Evolutionary conservation across 37 sponge, comb jelly and placozoan species (phyloP).

Genomic region (Chondrosia reniformis): DNA sequence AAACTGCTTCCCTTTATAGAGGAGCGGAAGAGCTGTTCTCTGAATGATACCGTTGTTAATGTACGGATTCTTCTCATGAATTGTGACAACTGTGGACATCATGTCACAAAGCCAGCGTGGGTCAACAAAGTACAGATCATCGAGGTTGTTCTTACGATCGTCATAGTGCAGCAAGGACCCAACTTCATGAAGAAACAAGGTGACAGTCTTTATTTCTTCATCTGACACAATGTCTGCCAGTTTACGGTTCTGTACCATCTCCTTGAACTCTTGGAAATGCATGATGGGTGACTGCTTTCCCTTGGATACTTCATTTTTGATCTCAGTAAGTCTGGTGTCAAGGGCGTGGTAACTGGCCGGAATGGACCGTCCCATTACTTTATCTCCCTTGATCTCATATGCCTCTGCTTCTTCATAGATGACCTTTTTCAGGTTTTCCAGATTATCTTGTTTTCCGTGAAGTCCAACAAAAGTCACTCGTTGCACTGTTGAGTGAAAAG

Average conservation of each 20-base stretch:
- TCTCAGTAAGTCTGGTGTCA: conserved; percentile 52
- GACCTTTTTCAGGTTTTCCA: conserved; percentile 66
- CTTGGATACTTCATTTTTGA: conserved; percentile 58
- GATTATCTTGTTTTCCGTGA: conserved; percentile 48
- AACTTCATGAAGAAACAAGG: conserved; percentile 74
- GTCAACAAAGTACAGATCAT: conserved; percentile 84
- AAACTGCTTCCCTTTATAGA: conserved; percentile 69
- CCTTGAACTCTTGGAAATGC: conserved; percentile 61
- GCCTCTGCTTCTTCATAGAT: conserved; percentile 81
- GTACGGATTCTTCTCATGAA: conserved; percentile 47
- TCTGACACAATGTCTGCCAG: conserved; percentile 70
- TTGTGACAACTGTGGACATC: conserved; percentile 52
- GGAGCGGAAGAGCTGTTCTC: conserved; percentile 41
- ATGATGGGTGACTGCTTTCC: conserved; percentile 65
- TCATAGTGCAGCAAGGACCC: conserved; percentile 88
- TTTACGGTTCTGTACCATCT: conserved; percentile 53
- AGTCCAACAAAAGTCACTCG: conserved; percentile 55
- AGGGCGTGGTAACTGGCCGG: conserved; percentile 87
- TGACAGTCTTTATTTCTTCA: conserved; percentile 78
- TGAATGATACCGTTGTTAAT: conserved; percentile 70
- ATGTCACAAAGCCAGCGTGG: conserved; percentile 86
- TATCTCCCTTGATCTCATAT: conserved; percentile 35
- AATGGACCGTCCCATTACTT: conserved; percentile 80
- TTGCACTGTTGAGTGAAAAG: background rate
- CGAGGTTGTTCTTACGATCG: conserved; percentile 71